Percentiles rank a stretch among this genome's conserved stretches.
Evolutionary conservation across 2,888 invertebrate genomes (phyloP).

Genomic region (Drosophila paracracens): DNA sequence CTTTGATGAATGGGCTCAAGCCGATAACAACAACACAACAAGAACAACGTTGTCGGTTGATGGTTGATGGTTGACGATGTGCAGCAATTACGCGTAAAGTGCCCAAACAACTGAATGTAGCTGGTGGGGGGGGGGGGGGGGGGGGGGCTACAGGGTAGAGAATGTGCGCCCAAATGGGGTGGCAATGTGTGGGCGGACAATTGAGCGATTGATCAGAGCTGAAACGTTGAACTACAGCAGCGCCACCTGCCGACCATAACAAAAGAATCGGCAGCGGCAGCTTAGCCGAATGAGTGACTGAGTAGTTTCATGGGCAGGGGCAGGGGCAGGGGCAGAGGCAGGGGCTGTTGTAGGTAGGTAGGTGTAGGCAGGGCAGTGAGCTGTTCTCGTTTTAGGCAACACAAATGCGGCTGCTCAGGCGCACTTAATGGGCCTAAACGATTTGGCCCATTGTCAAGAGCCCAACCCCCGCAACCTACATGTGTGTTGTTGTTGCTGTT

Average conservation of each 20-base stretch:
- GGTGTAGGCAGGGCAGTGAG: slow-evolving; percentile 27
- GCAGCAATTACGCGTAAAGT: slow-evolving; percentile 74
- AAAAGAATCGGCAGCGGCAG: slow-evolving; percentile 14
- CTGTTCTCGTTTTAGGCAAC: slow-evolving; percentile 51
- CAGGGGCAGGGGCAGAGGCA: background rate
- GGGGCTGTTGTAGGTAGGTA: background rate
- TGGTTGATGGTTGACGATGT: slow-evolving; percentile 46
- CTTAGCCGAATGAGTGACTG: slow-evolving; percentile 5
- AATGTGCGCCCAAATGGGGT: slow-evolving; percentile 11
- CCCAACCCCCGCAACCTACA: slow-evolving; percentile 25
- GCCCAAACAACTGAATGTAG: slow-evolving; percentile 54
- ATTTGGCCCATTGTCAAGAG: slow-evolving; percentile 49
- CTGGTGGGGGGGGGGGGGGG: background rate
- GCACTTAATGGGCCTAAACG: slow-evolving; percentile 64
- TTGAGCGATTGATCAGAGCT: slow-evolving; percentile 30
- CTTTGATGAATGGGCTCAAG: slow-evolving; percentile 68
- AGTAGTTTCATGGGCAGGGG: background rate
- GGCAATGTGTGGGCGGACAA: slow-evolving; percentile 37
- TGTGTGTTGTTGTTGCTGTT: slow-evolving; percentile 2
- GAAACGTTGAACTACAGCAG: slow-evolving; percentile 24
- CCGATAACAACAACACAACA: slow-evolving; percentile 43
- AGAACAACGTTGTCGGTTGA: slow-evolving; percentile 22
- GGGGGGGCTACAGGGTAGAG: background rate
- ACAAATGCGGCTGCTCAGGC: slow-evolving; percentile 22
- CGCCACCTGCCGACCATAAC: slow-evolving; percentile 47